These are phyloP conservation scores for Halcyon chelicuti DNA, from an alignment of 2,797 vertebrate species.

Conservation along the genomic window DNA sequence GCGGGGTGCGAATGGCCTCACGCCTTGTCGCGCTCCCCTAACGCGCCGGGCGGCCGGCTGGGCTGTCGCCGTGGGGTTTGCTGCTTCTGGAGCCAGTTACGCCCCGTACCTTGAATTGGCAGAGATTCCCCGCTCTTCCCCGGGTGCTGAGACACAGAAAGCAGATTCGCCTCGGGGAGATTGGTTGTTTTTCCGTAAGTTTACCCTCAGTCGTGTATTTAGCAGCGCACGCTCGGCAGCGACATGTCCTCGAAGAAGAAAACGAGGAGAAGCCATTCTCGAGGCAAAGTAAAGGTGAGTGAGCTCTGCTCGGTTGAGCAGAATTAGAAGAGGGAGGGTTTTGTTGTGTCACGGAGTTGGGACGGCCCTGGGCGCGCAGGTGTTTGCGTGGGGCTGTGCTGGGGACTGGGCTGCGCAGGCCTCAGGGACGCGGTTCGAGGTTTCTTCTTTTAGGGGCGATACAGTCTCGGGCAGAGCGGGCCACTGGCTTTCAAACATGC, in stretches of 20 bases:
- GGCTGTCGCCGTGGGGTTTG: rapidly evolving
- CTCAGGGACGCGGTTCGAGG: rapidly evolving
- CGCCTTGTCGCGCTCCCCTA: rapidly evolving
- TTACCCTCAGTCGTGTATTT: rapidly evolving
- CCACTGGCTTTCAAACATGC: not conserved
- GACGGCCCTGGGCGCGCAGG: rapidly evolving
- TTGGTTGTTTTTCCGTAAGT: rapidly evolving
- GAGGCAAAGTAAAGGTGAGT: not conserved
- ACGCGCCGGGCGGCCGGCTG: not conserved
- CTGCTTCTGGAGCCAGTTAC: rapidly evolving
- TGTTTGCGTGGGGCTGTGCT: rapidly evolving
- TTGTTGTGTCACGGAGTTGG: too few species aligned
- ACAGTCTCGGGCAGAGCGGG: not conserved
- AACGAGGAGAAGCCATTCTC: not conserved
- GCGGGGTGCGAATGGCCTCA: rapidly evolving
- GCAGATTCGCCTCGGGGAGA: rapidly evolving
- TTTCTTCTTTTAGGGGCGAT: too few species aligned
- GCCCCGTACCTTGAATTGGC: rapidly evolving
- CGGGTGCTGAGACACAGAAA: not conserved
- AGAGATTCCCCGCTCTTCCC: rapidly evolving
- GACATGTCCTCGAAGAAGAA: conserved; percentile 30
- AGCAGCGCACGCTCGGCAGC: rapidly evolving
- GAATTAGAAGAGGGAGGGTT: rapidly evolving
- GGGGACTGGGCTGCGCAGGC: not conserved
- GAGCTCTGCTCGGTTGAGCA: rapidly evolving